Evolutionary conservation across 1,140 invertebrate species (phyloP), one percentile per base, ranked within the genome.

Genomic region (Oreohelix idahoensis): DNA sequence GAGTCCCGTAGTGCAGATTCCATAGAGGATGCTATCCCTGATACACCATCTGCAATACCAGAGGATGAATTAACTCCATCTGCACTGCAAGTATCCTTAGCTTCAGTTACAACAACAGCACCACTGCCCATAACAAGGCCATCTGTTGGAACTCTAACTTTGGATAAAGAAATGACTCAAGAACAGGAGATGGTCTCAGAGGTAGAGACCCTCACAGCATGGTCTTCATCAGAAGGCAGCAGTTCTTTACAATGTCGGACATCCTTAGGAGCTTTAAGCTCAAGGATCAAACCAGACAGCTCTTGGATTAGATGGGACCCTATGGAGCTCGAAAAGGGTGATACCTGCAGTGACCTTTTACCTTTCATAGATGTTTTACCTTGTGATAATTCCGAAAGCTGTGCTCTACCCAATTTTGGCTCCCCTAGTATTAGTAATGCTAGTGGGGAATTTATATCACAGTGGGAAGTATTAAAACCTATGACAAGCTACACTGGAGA

Each of bases 1-100:
- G 87, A 88, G 71, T 89, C 88, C 10, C 88, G 92, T 29, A 91
- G 89, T 86, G 89, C 89, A 63, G 89, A 91, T 79, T 90, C 90
- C 17, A 86, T 88, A 78, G 90, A 91, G 32, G 89, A 89, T 29
- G 88, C 84, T 32, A 58, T 87, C 5, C 86, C 88, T 32, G 90
- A 91, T 80, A 77, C 85, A 35, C 85, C 86, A 0, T 89, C 87
- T 1, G 87, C 89, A 36, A 76, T 83, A 17, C 70, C 83, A 32
- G 78, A 71, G n/a, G 49, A 69, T 49, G 42, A 23, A n/a, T 49
- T n/a, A 58, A 35, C 23, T 20, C 29, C 26, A 29, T 66, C 32
- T 58, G 11, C 49, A 36, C 63, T 35, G 58, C 79, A 81, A 32
- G 63, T 45, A 58, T 78, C 81, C 26, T 75, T 63, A 51, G 38